These are phyloP conservation scores for Lycodopsis pacificus DNA, from an alignment of 2,797 vertebrate species.

Conservation along the genomic window DNA sequence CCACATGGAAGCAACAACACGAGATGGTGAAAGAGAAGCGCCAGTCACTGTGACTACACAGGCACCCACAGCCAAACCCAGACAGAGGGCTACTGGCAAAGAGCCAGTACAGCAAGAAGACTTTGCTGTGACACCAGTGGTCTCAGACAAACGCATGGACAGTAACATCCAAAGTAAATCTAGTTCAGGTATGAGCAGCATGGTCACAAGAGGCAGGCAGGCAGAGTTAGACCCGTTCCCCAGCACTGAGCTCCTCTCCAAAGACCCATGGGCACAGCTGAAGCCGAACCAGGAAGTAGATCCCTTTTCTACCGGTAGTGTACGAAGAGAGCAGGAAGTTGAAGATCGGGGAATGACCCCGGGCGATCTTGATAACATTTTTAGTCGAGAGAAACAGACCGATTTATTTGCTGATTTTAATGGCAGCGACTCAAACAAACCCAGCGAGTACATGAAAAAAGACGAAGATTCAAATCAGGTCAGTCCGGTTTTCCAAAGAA, in stretches of 20 bases:
- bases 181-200: constrained; percentile 22
- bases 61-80: constrained; percentile 77
- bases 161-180: constrained; percentile 11
- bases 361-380: constrained; percentile 70
- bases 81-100: constrained; percentile 65
- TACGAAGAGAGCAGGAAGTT: constrained; percentile 45
- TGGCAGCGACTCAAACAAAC: constrained; percentile 27
- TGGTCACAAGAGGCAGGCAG: constrained; percentile 21
- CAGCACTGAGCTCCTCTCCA: constrained; percentile 52
- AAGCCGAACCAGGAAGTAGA: constrained; percentile 44
- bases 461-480: constrained; percentile 23
- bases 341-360: constrained; percentile 54
- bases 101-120: constrained; percentile 53
- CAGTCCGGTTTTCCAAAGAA: constrained; percentile 63
- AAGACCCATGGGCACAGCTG: constrained; percentile 67
- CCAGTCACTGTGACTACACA: constrained; percentile 41
- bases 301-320: constrained; percentile 46
- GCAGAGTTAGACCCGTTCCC: constrained; percentile 70
- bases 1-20: constrained; percentile 23
- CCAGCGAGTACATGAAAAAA: constrained; percentile 15
- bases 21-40: constrained; percentile 34
- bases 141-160: constrained; percentile 18
- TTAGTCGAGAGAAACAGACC: constrained; percentile 44
- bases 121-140: constrained; percentile 23
- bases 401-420: constrained; percentile 61